A percentile compares a stretch with the other conserved stretches of the same genome.
phyloP scores from a whole-genome alignment of 2,113 vertebrate species.

The Mesitornis unicolor region DNA sequence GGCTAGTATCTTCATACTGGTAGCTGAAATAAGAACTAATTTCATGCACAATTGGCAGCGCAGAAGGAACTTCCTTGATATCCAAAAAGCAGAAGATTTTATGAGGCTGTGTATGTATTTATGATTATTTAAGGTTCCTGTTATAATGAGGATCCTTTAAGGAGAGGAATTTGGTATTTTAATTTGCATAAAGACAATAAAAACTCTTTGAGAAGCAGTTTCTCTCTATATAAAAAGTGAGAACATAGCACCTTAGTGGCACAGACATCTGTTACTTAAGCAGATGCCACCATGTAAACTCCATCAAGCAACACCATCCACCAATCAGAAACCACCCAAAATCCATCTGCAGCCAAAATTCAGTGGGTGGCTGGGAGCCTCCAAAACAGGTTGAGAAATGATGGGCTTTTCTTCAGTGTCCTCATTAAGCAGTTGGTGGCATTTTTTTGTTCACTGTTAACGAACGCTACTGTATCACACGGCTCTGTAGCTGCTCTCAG shows the following conservation, averaged over 20 bases:
- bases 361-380: slow-evolving; percentile 30
- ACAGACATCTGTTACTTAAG: slow-evolving; percentile 80
- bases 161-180: slow-evolving; percentile 67
- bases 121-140: slow-evolving; percentile 69
- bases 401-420: slow-evolving; percentile 18
- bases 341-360: slow-evolving; percentile 57
- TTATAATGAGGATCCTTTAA: slow-evolving; percentile 70
- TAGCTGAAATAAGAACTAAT: slow-evolving; percentile 71
- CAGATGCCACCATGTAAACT: slow-evolving; percentile 72
- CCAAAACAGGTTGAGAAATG: slow-evolving; percentile 15
- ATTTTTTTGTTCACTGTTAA: not conserved
- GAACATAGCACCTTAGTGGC: slow-evolving; percentile 79
- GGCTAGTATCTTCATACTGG: slow-evolving; percentile 51
- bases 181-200: slow-evolving; percentile 81
- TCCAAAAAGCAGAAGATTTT: slow-evolving; percentile 59
- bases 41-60: slow-evolving; percentile 73
- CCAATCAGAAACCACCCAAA: slow-evolving; percentile 61
- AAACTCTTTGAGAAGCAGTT: slow-evolving; percentile 75
- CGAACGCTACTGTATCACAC: not conserved
- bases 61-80: slow-evolving; percentile 67
- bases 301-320: slow-evolving; percentile 59
- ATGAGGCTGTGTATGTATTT: slow-evolving; percentile 65
- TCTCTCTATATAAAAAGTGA: slow-evolving; percentile 75
- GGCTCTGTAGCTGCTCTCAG: not conserved
- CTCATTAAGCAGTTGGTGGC: not conserved